Percentiles rank a stretch among this genome's conserved stretches.
Conservation (phyloP, 2,113 vertebrate genomes). For the human region GRCh38 chr5:74000001-74000500, state of each 20-base stretch:
- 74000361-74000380: background rate
- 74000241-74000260: conserved; percentile 4
- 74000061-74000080: background rate
- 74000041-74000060: background rate
- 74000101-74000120: background rate
- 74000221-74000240: background rate
- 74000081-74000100: background rate
- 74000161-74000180: background rate
- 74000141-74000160: background rate
- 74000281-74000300: background rate
- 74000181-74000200: background rate
- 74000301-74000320: background rate
- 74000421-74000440: background rate
- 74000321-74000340: background rate
- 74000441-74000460: background rate
- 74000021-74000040: background rate
- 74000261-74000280: background rate
- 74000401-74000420: background rate
- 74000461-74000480: background rate
- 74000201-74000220: conserved; percentile 7
- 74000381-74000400: background rate
- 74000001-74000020: conserved; percentile 48
- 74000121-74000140: background rate
- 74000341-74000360: background rate
- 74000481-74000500: conserved; percentile 39